Evolutionary conservation across 2,888 invertebrate genomes (phyloP).

Genomic region (Agrochola litura): DNA sequence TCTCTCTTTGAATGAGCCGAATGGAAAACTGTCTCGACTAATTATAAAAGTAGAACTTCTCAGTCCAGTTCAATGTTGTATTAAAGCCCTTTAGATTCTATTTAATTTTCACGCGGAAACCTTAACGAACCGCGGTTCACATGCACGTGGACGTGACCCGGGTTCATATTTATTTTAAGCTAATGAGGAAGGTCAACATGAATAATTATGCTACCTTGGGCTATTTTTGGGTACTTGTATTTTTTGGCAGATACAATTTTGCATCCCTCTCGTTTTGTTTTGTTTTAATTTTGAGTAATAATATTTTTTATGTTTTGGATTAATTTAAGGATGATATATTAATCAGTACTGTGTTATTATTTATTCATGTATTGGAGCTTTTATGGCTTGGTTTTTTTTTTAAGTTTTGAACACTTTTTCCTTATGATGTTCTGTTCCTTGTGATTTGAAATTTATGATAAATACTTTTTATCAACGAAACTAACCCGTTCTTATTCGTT

Average conservation of each 20-base stretch:
- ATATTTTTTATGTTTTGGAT: not conserved
- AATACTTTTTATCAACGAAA: not conserved
- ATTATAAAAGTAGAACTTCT: slow-evolving; percentile 41
- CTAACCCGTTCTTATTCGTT: not conserved
- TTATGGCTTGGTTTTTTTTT: not conserved
- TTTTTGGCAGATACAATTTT: slow-evolving; percentile 29
- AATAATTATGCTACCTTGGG: slow-evolving; percentile 49
- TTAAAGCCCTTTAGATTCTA: slow-evolving; percentile 62
- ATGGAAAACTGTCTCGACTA: slow-evolving; percentile 29
- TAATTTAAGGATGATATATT: not conserved
- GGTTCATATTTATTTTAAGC: slow-evolving; percentile 59
- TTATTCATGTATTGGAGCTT: not conserved
- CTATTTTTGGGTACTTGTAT: slow-evolving; percentile 36
- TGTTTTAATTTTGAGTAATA: slow-evolving; percentile 12
- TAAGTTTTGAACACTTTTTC: not conserved
- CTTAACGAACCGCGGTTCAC: slow-evolving; percentile 69
- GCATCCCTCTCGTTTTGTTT: slow-evolving; percentile 21
- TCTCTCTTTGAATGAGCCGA: slow-evolving; percentile 7
- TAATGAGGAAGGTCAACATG: slow-evolving; percentile 60
- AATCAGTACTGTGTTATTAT: not conserved
- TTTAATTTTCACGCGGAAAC: slow-evolving; percentile 66
- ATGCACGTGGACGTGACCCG: slow-evolving; percentile 64
- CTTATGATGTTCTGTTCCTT: not conserved
- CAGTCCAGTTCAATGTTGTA: slow-evolving; percentile 23
- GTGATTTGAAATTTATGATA: not conserved